phyloP scores from a whole-genome alignment of 2,113 vertebrate species.

The Gallinago jamesoni region DNA sequence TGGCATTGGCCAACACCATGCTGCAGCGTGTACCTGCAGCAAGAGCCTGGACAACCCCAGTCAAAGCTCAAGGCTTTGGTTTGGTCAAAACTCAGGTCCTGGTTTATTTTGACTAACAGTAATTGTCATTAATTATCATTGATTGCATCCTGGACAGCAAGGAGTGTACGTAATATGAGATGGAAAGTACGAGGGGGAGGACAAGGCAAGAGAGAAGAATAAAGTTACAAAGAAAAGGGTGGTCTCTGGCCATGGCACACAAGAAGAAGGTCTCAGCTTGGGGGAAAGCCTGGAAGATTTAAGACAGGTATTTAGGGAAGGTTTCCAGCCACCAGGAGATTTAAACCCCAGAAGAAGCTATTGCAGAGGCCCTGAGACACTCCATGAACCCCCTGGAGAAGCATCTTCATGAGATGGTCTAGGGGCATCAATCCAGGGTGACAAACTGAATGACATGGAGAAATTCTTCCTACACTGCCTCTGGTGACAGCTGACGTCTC shows the following conservation, averaged over 20 bases:
- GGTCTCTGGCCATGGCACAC: neutral
- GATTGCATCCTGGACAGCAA: neutral
- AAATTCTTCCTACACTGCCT: neutral
- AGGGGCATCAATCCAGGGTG: neutral
- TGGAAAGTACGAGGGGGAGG: fast-evolving
- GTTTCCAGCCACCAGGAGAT: neutral
- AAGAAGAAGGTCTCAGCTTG: neutral
- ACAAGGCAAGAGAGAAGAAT: neutral
- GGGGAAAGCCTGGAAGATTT: neutral
- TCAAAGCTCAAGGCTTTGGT: neutral
- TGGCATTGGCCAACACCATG: neutral
- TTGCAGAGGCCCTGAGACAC: fast-evolving
- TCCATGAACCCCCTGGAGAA: neutral
- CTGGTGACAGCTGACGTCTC: neutral
- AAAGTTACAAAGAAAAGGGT: neutral
- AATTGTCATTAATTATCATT: neutral
- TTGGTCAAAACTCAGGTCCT: too few relatives aligned
- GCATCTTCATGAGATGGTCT: neutral
- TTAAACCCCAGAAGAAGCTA: neutral
- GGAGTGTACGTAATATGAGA: neutral
- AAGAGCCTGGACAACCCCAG: neutral
- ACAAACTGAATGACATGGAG: neutral
- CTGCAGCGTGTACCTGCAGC: neutral
- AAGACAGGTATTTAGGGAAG: neutral
- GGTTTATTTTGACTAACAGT: neutral